Conservation (phyloP, 2,888 invertebrate species). For the Seira ritae region DNA sequence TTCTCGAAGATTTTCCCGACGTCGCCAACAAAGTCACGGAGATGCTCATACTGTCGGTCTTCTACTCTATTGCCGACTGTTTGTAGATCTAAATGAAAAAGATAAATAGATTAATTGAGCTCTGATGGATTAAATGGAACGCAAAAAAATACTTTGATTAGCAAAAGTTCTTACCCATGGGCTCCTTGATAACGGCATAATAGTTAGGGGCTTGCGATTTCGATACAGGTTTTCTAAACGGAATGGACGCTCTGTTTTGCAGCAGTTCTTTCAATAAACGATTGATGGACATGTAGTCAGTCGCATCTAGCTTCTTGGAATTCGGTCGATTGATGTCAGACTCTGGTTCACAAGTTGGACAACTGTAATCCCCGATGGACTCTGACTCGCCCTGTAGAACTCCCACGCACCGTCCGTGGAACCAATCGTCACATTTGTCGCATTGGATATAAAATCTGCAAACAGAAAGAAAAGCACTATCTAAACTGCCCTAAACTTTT, state of each 20-base stretch:
- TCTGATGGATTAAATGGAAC: no score
- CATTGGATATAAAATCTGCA: conserved; percentile 98
- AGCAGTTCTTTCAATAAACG: conserved; percentile 93
- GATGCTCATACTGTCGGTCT: conserved; percentile 87
- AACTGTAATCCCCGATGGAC: conserved; percentile 96
- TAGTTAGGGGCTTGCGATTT: conserved; percentile 97
- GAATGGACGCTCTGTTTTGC: conserved; percentile 97
- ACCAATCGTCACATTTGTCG: conserved; percentile 99
- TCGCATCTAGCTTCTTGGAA: conserved; percentile 87
- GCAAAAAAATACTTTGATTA: no score
- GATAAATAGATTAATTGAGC: conserved; percentile 4
- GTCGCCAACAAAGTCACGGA: conserved; percentile 97
- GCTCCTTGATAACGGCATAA: conserved; percentile 95
- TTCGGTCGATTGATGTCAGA: conserved; percentile 92
- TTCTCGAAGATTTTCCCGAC: conserved; percentile 99
- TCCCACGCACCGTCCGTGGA: conserved; percentile 98
- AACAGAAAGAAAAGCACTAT: conserved; percentile 67
- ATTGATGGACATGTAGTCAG: conserved; percentile 89
- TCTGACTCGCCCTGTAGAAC: conserved; percentile 95
- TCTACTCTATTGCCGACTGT: conserved; percentile 92
- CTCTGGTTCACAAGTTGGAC: conserved; percentile 95
- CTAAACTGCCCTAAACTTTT: no score
- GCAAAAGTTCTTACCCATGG: conserved; percentile 87
- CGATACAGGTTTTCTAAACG: conserved; percentile 98
- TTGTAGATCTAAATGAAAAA: conserved; percentile 86